Percentiles rank a stretch among this genome's conserved stretches.
These are phyloP conservation scores for Hoplodrina blanda DNA, from an alignment of 2,888 invertebrate species.

Conservation along the genomic window DNA sequence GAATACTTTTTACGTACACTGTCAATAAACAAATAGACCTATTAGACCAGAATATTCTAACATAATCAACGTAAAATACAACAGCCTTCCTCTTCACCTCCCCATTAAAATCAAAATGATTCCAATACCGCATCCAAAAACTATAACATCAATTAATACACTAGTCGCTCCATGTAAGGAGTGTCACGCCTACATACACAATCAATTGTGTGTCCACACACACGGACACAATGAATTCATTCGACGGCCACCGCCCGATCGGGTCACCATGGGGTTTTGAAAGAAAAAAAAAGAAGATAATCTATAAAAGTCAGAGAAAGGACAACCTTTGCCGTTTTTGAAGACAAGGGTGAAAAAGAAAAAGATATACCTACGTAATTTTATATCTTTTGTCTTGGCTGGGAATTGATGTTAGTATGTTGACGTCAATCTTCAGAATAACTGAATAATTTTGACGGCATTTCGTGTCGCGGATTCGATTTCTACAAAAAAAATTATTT, in stretches of 20 bases:
- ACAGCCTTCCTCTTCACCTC: too few species aligned
- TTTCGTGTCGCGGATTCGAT: background rate
- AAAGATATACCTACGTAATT: background rate
- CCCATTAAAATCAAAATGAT: background rate
- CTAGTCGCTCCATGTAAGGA: slow-evolving; percentile 60
- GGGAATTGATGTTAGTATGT: background rate
- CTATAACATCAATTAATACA: slow-evolving; percentile 62
- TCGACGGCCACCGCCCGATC: slow-evolving; percentile 53
- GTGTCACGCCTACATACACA: slow-evolving; percentile 73
- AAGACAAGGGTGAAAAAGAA: background rate
- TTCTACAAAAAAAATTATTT: background rate
- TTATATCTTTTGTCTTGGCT: background rate
- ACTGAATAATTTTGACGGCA: slow-evolving; percentile 11
- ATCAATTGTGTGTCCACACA: slow-evolving; percentile 71
- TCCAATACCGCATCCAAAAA: slow-evolving; percentile 64
- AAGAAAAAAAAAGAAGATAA: slow-evolving; percentile 39
- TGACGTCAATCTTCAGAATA: slow-evolving; percentile 1
- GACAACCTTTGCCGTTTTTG: slow-evolving; percentile 22
- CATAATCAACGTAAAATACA: too few species aligned
- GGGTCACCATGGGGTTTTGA: slow-evolving; percentile 54
- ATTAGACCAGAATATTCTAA: too few species aligned
- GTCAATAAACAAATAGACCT: too few species aligned
- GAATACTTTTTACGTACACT: too few species aligned
- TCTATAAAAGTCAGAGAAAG: slow-evolving; percentile 36
- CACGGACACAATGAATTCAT: slow-evolving; percentile 46